A percentile compares a stretch with the other conserved stretches of the same genome.
Evolutionary conservation across 2,113 vertebrate species (phyloP).

Genomic region (Trogon melanurus): DNA sequence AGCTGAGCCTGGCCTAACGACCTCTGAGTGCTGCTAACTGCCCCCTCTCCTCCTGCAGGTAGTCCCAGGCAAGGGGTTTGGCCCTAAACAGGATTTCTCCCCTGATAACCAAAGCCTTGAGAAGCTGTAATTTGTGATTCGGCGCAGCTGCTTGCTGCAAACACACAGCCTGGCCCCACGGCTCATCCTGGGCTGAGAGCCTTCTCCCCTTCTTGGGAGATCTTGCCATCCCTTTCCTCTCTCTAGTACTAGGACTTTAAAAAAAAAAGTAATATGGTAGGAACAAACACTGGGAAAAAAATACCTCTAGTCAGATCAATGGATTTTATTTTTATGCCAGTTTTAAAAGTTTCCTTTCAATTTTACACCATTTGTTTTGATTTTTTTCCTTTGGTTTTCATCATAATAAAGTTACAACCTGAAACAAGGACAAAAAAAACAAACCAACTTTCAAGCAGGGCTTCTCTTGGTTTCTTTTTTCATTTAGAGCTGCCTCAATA

Average conservation of each 20-base stretch:
- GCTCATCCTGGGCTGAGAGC: neutral
- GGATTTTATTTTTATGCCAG: neutral
- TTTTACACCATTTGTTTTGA: slow-evolving; percentile 17
- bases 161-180: neutral
- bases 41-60: neutral
- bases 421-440: neutral
- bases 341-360: slow-evolving; percentile 18
- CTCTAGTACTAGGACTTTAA: neutral
- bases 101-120: neutral
- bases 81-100: neutral
- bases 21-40: neutral
- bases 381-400: slow-evolving; percentile 21
- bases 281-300: neutral
- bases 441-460: neutral
- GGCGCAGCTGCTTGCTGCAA: neutral
- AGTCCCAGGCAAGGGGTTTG: neutral
- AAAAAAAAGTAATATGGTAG: neutral
- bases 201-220: neutral
- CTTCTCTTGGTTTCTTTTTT: neutral
- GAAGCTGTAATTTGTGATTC: neutral
- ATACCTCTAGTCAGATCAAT: neutral
- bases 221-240: neutral
- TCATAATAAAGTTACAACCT: slow-evolving; percentile 28
- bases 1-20: neutral
- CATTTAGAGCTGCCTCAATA: slow-evolving; percentile 1